Evolutionary conservation across 2,797 vertebrate genomes (phyloP), one percentile per base, ranked within the genome.

Genomic region (Rhinoraja longicauda): DNA sequence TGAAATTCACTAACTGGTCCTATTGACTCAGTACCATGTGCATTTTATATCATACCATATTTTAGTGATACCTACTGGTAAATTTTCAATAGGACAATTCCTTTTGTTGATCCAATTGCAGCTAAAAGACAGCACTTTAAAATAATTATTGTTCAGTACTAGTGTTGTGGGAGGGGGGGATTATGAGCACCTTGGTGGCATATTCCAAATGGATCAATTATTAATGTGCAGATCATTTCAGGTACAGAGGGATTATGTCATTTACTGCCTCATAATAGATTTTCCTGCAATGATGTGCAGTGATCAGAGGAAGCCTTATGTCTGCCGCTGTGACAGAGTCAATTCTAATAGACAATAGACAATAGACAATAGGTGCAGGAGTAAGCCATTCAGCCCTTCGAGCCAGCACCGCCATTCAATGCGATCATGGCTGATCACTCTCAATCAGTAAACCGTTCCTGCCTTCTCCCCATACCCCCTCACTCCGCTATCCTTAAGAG

Each of bases 211-310:
- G 67, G 84, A 77, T 36, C 32, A 36, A 32, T 36, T 77, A 36
- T 67, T 67, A 53, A 88, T 19, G 36, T 36, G 9, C 84, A 21
- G 84, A 36, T 67, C n/a, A 67, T 88, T 88, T 29, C 64, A 36
- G 17, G 59, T 32, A 19, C 59, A 88, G 84, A 67, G 62, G n/a
- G 84, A 88, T 88, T 88, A 88, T 67, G 62, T 88, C 84, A 88
- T 64, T 88, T 36, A 67, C 59, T 67, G 36, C 32, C 84, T 67
- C 62, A 32, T 88, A 67, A 36, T 67, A 19, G 59, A 88, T 88
- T 88, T 88, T 88, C 84, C 84, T 88, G 84, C 32, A 36, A 62
- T 62, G 64, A 64, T 36, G 7, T n/a, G 32, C 84, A 88, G 88
- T 88, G 84, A 88, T 88, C 32, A 88, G 59, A 86, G 82, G 82